Base-by-base conservation (phyloP, 2,888 invertebrate species). In the Lithophane leautieri region DNA sequence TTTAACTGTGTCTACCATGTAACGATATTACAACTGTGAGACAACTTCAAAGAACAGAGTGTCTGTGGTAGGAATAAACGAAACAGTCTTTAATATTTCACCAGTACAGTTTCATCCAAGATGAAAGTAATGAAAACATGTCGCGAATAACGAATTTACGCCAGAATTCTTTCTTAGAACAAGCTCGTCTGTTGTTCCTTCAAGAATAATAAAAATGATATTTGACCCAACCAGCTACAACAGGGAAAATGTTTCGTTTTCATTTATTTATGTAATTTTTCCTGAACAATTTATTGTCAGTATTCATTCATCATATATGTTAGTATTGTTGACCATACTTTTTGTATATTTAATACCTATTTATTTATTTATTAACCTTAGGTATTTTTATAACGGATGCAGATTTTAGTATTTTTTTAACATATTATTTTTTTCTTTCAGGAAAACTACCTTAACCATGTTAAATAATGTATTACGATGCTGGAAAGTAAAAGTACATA, bases 41-140 rank as follows among this genome's bases (percentile, higher is more conserved):
- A 76, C 52, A 73, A 78, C 83, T 70, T 84, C 86, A 86, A 86
- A 87, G 88, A 72, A 62, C 42, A 70, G 19, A 63, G 63, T 70
- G 70, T 75, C 70, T 66, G 73, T 40, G 67, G 72, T 70, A 75
- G 9, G 50, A 73, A 81, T 69, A 79, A 72, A 85, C 67, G 76
- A 79, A 79, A 78, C 79, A 72, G 80, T 70, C 71, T 82, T 83
- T 79, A 86, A 85, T 83, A 86, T 83, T 87, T 85, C 81, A 81
- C 62, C 74, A 72, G 73, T 34, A 78, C 83, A 69, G 76, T 81
- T 85, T 78, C 83, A 78, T 44, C 70, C 72, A 66, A 83, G 84
- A 88, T 84, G 84, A 84, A 85, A 86, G 87, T 84, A 84, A 88
- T 79, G 88, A 86, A 88, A 88, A 87, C 86, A 87, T 87, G 87